These are phyloP conservation scores for Cossypha niveicapilla DNA, from an alignment of 2,797 vertebrate species.

Conservation along the genomic window DNA sequence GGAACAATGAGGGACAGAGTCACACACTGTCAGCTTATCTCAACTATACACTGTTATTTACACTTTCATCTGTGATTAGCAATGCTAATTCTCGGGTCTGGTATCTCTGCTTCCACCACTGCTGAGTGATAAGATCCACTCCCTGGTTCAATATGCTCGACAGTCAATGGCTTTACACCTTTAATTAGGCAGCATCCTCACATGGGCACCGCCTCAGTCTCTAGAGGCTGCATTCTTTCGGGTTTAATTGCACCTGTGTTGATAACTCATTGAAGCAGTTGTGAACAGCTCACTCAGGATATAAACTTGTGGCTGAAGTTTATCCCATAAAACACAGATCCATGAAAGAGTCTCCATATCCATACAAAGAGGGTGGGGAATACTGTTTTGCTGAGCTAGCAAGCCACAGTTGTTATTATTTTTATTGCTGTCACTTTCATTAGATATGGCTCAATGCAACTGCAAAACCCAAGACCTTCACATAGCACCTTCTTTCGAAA, in stretches of 20 bases:
- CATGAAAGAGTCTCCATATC: neutral
- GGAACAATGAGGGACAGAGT: neutral
- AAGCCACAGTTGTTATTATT: constrained; percentile 7
- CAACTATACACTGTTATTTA: constrained; percentile 1
- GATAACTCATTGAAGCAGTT: neutral
- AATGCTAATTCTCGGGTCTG: neutral
- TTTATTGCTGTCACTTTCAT: constrained; percentile 13
- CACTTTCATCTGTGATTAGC: neutral
- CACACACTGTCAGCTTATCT: neutral
- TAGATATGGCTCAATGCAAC: neutral
- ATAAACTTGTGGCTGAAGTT: constrained; percentile 18
- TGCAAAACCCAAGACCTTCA: neutral
- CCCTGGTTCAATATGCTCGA: neutral
- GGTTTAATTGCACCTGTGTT: constrained; percentile 13
- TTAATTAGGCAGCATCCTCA: neutral
- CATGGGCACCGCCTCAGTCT: neutral
- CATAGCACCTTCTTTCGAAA: constrained; percentile 19
- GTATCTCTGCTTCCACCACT: neutral
- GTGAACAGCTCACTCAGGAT: neutral
- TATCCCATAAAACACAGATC: neutral
- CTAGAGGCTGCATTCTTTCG: neutral
- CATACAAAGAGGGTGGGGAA: neutral
- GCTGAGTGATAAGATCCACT: neutral
- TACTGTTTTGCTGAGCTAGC: constrained; percentile 21
- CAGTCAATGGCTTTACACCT: constrained; percentile 33